Base-by-base conservation (phyloP, 2,113 vertebrate species). In the Burhinus bistriatus region DNA sequence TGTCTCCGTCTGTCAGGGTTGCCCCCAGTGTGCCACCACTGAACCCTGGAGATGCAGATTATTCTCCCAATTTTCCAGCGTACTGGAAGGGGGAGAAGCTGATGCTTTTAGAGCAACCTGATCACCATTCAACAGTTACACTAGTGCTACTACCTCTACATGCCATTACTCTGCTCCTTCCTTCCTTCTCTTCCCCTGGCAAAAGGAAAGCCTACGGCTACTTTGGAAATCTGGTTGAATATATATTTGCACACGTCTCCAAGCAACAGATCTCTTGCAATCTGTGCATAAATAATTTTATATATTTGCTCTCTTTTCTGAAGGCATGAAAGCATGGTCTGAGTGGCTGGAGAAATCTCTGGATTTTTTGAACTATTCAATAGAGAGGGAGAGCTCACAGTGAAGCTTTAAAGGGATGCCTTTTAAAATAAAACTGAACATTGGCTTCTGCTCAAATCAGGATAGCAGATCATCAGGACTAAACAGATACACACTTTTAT, bases 401-500 rank as follows among this genome's bases (percentile, higher is more conserved):
- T 14, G 55, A 87, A 89, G 73, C 91, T 96, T 94, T 91, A 89
- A 95, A 87, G 29, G 49, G 61, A 45, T 65, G 77, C 30, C 83
- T 94, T 91, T 93, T 59, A 81, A 90, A 93, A 94, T 77, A 88
- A 80, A 87, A 91, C 14, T 90, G 61, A 92, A 84, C 2, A 9
- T 14, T 93, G 89, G 91, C 92, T 87, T 65, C 77, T 90, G 55
- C 66, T 87, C 55, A 76, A 94, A 78, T 54, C 54, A 92, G 73
- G 58, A 70, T 83, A 94, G 84, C 96, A 97, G 91, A 78, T 97
- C 91, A 93, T 97, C 89, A 97, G 58, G 59, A 55, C 82, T 70
- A 34, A 94, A 85, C 71, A 95, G 81, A 93, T 57, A 86, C 51
- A 70, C 11, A 4, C 38, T 90, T 97, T 66, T 88, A 83, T 11